Percentiles rank a stretch among this genome's conserved stretches.
These are phyloP conservation scores for Stichodactyla helianthus DNA, from an alignment of 64 coral and sea anemone species.

Conservation along the genomic window DNA sequence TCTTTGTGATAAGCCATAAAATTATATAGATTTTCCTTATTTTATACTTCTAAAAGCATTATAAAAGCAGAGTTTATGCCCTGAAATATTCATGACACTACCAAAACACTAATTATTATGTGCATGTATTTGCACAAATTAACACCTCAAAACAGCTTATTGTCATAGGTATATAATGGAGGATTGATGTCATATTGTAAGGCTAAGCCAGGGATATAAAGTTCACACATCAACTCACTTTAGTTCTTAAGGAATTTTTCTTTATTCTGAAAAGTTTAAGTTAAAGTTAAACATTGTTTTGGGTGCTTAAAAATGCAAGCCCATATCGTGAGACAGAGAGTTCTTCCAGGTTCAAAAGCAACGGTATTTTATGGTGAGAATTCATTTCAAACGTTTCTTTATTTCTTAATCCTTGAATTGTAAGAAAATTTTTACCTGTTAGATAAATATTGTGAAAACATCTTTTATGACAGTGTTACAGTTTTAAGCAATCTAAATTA, in stretches of 20 bases:
- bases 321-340: constrained; percentile 10
- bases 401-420: background rate
- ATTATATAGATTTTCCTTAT: background rate
- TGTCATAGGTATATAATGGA: background rate
- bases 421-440: background rate
- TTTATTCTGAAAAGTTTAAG: background rate
- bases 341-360: constrained; percentile 13
- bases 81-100: background rate
- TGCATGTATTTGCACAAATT: constrained; percentile 8
- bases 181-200: background rate
- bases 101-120: background rate
- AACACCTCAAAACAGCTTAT: constrained; percentile 1
- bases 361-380: constrained; percentile 13
- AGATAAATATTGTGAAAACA: background rate
- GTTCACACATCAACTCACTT: background rate
- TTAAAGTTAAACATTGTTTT: background rate
- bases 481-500: background rate
- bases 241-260: constrained; percentile 3
- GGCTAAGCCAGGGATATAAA: background rate
- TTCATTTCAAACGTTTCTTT: background rate
- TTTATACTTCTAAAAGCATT: background rate
- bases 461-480: background rate
- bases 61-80: background rate
- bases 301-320: background rate
- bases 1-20: background rate